Base-by-base conservation (phyloP, 2,888 invertebrate genomes). In the Ophion ellenae region DNA sequence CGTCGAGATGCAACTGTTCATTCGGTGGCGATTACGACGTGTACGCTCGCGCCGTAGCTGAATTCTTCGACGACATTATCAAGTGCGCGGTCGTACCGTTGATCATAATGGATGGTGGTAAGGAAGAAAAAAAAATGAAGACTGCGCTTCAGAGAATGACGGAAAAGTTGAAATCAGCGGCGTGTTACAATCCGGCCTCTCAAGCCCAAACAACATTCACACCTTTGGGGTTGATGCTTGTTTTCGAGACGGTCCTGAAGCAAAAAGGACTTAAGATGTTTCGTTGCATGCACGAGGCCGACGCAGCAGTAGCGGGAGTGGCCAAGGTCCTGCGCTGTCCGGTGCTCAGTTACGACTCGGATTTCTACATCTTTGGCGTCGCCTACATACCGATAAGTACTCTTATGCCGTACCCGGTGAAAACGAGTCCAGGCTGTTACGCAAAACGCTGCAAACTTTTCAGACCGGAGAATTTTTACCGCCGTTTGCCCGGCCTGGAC, bases 301-400 rank as follows among this genome's bases (percentile, higher is more conserved):
- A 99, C 93, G 96, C 97, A 89, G 97, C 98, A 91, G 96, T 98
- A 79, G 98, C 98, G 0, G 96, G 97, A 0, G 94, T 99, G 88
- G 97, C 98, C 0, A 96, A 96, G 87, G 95, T 96, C 81, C 94
- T 98, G 2, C 95, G 96, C 61, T 98, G 98, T 90, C 98, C 99
- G 0, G 97, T 99, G 2, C 93, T 99, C 4, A 98, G 98, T 91
- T 97, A 97, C 89, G 99, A 99, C 94, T 99, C 99, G 0, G 99
- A 99, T 94, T 99, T 98, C 94, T 98, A 97, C 91, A 97, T 99
- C 87, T 98, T 97, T 94, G 97, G 97, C 94, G 96, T 98, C 0
- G 94, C 95, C 2, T 98, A 98, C 89, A 97, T 99, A 87, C 97
- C 98, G 0, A 96, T 97, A 87, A 95, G 96, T 47, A 96, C 96